Conservation (phyloP, 2,888 invertebrate species). For the Drosophila suboccidentalis region DNA sequence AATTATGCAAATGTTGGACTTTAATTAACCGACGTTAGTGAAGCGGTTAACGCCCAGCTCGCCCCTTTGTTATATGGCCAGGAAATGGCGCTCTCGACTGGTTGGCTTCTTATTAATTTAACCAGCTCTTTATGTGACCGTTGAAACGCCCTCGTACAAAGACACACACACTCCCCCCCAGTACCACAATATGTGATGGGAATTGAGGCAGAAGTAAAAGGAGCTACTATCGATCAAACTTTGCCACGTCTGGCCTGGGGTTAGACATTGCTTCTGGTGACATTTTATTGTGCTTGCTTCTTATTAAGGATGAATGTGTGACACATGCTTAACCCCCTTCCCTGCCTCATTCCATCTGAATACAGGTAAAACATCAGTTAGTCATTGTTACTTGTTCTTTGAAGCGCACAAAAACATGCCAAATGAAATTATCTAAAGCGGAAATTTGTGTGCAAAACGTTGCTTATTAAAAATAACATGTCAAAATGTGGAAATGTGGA, state of each 20-base stretch:
- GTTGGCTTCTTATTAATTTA: conserved; percentile 73
- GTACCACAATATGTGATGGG: conserved; percentile 19
- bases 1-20: conserved; percentile 75
- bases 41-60: conserved; percentile 40
- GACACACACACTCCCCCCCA: conserved; percentile 12
- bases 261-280: conserved; percentile 59
- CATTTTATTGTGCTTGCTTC: conserved; percentile 64
- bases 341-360: neutral
- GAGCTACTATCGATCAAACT: conserved; percentile 77
- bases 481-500: conserved; percentile 62
- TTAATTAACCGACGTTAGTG: conserved; percentile 62
- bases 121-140: conserved; percentile 58
- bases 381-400: conserved; percentile 40
- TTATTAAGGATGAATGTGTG: conserved; percentile 67
- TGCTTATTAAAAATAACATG: conserved; percentile 79
- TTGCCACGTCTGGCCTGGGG: conserved; percentile 28
- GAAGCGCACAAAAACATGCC: conserved; percentile 50
- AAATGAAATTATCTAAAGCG: conserved; percentile 61
- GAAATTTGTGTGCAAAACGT: conserved; percentile 58
- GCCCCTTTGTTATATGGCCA: conserved; percentile 41
- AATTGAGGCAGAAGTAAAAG: neutral
- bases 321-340: conserved; percentile 55
- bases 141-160: conserved; percentile 41
- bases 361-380: conserved; percentile 46
- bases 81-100: conserved; percentile 43